Base-by-base conservation (phyloP, 2,797 vertebrate species). In the Borostomias antarcticus region DNA sequence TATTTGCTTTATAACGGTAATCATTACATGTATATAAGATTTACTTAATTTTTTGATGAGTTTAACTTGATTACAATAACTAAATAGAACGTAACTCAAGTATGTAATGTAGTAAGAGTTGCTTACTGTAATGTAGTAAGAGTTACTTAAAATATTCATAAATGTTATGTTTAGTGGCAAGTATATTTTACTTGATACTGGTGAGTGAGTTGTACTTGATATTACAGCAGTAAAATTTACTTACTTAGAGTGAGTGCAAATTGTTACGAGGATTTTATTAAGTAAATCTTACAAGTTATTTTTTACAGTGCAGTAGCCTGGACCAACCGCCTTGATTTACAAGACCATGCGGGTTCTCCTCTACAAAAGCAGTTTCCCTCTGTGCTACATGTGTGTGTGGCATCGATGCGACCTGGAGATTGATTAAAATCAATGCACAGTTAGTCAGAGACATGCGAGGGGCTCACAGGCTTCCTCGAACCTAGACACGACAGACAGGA, bases 111-210 rank as follows among this genome's bases (percentile, higher is more conserved):
- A n/a, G n/a, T n/a, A n/a, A n/a, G n/a, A n/a, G n/a, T n/a, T n/a
- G n/a, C n/a, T n/a, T n/a, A n/a, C n/a, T n/a, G n/a, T n/a, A n/a
- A n/a, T n/a, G n/a, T n/a, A n/a, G n/a, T n/a, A n/a, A n/a, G n/a
- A n/a, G n/a, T 60, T 54, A 53, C 1, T 73, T 73, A 64, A 52
- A 69, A 51, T 64, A 67, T 25, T 57, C 67, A 66, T 66, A 67
- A 72, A 29, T 63, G 48, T 37, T 53, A 47, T 30, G 40, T 64
- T 73, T 66, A 74, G 32, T 43, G 67, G 53, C 45, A 70, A n/a
- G n/a, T n/a, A n/a, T n/a, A n/a, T n/a, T n/a, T 70, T 75, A 71
- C 65, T 59, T 71, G 59, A 68, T 71, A 33, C 37, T 51, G 45
- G 52, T 47, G 60, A 75, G 58, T 71, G 54, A 67, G 62, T 63